Base-by-base conservation (phyloP, 2,888 invertebrate genomes). In the Cryptosula pallasiana region DNA sequence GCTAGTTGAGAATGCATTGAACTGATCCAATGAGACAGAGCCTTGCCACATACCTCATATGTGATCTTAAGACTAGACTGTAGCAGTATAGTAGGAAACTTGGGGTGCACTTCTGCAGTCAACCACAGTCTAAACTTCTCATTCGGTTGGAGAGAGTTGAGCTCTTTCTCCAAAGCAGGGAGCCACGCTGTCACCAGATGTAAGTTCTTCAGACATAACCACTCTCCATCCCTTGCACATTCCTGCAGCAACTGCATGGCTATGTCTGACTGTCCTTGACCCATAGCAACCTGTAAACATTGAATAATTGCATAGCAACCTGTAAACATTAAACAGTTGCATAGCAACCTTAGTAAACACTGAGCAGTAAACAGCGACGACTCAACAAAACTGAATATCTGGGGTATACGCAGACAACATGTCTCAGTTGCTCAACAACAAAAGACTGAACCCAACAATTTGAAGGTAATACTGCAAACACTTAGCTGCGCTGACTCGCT, bases 151-250 rank as follows among this genome's bases (percentile, higher is more conserved):
- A 87, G 78, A 0, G 80, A 78, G 73, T 87, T 88, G n/a, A 91
- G 82, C 80, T 90, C 89, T 81, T 91, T 89, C 78, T 90, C 90
- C 35, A 93, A 84, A n/a, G 87, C 83, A 0, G 89, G 87, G 34
- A 93, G 83, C 89, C 92, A 91, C 20, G 88, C 85, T 0, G 90
- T 89, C 55, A 91, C 90, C 69, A 93, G 85, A 83, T 93, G 93
- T 0, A 92, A 86, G 85, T 93, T 93, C 85, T 92, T 92, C 74
- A 93, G 85, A 78, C 91, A 90, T 69, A 93, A 81, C 92, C 93
- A 93, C 71, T 88, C 87, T 0, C 92, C 93, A 71, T 86, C 84
- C 74, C 86, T 83, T 0, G 90, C 87, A 55, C 89, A 88, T 76
- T 88, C 86, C 29, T 87, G 84, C 55, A 92, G 84, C 35, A 87